Evolutionary conservation across 1,140 invertebrate species (phyloP).

Genomic region (Aphis craccivora): DNA sequence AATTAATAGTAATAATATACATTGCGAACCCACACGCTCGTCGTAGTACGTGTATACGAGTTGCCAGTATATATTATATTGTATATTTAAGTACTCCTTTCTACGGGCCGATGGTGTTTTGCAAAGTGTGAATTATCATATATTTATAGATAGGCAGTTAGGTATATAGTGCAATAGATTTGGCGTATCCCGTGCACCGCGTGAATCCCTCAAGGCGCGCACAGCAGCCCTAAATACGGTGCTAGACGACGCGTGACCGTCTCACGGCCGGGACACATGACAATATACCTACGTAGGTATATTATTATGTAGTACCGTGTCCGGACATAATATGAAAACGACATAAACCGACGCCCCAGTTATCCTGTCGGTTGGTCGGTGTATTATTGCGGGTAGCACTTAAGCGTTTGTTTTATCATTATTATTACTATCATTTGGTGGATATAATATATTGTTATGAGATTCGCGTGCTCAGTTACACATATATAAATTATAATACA

Average conservation of each 20-base stretch:
- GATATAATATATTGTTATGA: neutral
- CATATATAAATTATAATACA: constrained; percentile 1
- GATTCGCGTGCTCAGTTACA: neutral
- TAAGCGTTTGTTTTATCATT: neutral
- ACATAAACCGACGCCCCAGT: neutral
- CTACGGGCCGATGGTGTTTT: neutral
- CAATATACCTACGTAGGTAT: neutral
- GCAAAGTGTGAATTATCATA: neutral
- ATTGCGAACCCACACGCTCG: neutral
- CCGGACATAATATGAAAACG: neutral
- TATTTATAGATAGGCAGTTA: neutral
- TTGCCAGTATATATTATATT: neutral
- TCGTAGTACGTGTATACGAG: neutral
- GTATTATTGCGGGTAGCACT: neutral
- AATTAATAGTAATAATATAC: neutral
- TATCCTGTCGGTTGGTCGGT: neutral
- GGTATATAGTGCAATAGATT: neutral
- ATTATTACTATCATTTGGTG: neutral
- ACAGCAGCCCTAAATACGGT: neutral
- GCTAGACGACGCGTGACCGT: neutral
- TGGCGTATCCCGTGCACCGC: neutral
- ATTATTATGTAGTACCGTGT: neutral
- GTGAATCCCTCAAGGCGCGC: neutral
- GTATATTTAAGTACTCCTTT: neutral
- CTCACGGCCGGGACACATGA: neutral